A percentile compares a stretch with the other conserved stretches of the same genome.
phyloP scores from a whole-genome alignment of 1,140 invertebrate genomes.

The Aphelenchoides avenae region DNA sequence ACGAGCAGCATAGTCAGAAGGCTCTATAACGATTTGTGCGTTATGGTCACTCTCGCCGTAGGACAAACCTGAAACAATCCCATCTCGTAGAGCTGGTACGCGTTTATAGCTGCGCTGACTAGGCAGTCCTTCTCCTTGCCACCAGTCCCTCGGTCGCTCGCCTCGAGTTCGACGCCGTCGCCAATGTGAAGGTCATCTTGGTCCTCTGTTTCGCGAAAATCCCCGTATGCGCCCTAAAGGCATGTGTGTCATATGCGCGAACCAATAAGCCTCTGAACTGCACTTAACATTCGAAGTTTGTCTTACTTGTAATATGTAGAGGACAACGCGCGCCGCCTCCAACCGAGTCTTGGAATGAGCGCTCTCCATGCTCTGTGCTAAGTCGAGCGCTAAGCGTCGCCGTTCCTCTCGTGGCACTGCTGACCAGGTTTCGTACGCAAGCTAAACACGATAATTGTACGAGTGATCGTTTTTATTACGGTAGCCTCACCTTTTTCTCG shows the following conservation, averaged over 20 bases:
- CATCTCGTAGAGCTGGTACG: slow-evolving; percentile 43
- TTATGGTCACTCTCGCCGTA: no score
- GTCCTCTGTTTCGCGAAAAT: slow-evolving; percentile 43
- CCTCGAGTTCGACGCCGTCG: no score
- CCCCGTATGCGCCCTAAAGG: slow-evolving; percentile 51
- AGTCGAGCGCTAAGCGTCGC: slow-evolving; percentile 29
- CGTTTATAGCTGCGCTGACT: slow-evolving; percentile 36
- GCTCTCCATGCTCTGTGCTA: slow-evolving; percentile 41
- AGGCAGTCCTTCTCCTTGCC: slow-evolving; percentile 47
- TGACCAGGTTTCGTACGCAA: no score
- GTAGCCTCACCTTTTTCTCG: slow-evolving; percentile 44
- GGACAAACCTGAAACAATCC: slow-evolving; percentile 45
- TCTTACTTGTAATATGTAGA: slow-evolving; percentile 52
- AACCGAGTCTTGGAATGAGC: slow-evolving; percentile 39
- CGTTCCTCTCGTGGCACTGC: slow-evolving; percentile 15
- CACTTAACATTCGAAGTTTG: no score
- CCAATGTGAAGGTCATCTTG: no score
- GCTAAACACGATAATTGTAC: no score
- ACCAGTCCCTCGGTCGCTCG: slow-evolving; percentile 45
- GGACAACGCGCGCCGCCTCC: slow-evolving; percentile 47
- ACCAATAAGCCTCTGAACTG: no score
- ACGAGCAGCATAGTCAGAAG: slow-evolving; percentile 20
- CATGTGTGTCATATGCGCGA: no score
- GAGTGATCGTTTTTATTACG: no score
- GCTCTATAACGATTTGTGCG: no score